phyloP scores from a whole-genome alignment of 2,888 invertebrate genomes.

The Agapetus fuscipes region DNA sequence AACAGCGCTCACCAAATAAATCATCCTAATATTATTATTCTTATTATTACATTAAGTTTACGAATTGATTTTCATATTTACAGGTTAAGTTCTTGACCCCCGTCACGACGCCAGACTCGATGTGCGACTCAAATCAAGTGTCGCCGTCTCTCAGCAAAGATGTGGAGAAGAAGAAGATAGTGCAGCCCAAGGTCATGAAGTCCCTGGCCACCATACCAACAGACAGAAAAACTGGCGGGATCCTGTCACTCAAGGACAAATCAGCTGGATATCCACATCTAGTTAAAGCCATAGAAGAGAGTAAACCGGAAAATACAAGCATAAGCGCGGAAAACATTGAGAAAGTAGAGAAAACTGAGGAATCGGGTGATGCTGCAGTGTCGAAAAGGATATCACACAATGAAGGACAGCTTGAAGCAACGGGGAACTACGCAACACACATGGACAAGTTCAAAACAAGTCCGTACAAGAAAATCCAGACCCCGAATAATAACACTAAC shows the following conservation, averaged over 20 bases:
- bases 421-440: background rate
- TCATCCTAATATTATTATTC: too few relatives aligned
- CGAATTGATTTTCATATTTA: too few relatives aligned
- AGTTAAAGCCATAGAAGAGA: constrained; percentile 33
- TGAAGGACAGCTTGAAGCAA: background rate
- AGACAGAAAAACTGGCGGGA: constrained; percentile 42
- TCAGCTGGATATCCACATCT: constrained; percentile 44
- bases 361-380: background rate
- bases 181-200: constrained; percentile 31
- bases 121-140: constrained; percentile 24
- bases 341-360: background rate
- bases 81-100: constrained; percentile 51
- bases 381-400: background rate
- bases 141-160: constrained; percentile 17
- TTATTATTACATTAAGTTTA: too few relatives aligned
- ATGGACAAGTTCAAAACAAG: background rate
- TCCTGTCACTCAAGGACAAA: constrained; percentile 44
- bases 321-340: too few relatives aligned
- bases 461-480: too few relatives aligned
- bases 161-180: constrained; percentile 32
- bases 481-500: too few relatives aligned
- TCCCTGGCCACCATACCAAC: constrained; percentile 37
- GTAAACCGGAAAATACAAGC: background rate
- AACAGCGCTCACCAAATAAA: too few relatives aligned
- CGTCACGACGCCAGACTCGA: constrained; percentile 36